Percentiles rank a stretch among this genome's conserved stretches.
These are phyloP conservation scores for Globodera ellingtonae DNA, from an alignment of 1,140 invertebrate species.

Conservation along the genomic window DNA sequence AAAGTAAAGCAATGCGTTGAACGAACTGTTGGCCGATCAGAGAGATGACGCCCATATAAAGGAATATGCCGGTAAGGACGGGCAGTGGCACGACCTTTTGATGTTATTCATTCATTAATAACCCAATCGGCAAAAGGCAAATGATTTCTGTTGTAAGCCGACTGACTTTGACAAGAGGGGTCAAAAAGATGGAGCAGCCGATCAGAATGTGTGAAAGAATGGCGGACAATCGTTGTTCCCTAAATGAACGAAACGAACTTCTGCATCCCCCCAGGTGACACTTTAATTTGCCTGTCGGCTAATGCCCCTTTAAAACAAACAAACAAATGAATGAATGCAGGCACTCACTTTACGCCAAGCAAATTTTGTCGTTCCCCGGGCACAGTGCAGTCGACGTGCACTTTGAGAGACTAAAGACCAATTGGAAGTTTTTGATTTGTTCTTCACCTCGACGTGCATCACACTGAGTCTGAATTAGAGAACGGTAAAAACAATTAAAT, in stretches of 20 bases:
- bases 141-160: neutral
- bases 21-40: slow-evolving; percentile 76
- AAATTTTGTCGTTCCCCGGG: slow-evolving; percentile 37
- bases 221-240: slow-evolving; percentile 67
- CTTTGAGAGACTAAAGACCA: slow-evolving; percentile 66
- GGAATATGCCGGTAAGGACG: slow-evolving; percentile 66
- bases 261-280: too few species aligned
- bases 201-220: slow-evolving; percentile 66
- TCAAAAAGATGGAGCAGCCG: slow-evolving; percentile 37
- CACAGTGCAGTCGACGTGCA: slow-evolving; percentile 33
- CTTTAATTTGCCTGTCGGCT: too few species aligned
- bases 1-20: slow-evolving; percentile 87
- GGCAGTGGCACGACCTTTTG: slow-evolving; percentile 66
- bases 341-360: slow-evolving; percentile 55
- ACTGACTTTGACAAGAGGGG: slow-evolving; percentile 38
- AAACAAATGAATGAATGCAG: neutral
- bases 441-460: slow-evolving; percentile 58
- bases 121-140: too few species aligned
- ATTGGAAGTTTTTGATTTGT: slow-evolving; percentile 34
- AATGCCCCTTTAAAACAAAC: too few species aligned
- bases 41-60: slow-evolving; percentile 66
- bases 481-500: too few species aligned
- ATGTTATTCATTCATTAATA: slow-evolving; percentile 1
- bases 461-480: slow-evolving; percentile 47
- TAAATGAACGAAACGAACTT: slow-evolving; percentile 7